Evolutionary conservation across 2,888 invertebrate genomes (phyloP), one percentile per base, ranked within the genome.

Genomic region (Epiblema foenella): DNA sequence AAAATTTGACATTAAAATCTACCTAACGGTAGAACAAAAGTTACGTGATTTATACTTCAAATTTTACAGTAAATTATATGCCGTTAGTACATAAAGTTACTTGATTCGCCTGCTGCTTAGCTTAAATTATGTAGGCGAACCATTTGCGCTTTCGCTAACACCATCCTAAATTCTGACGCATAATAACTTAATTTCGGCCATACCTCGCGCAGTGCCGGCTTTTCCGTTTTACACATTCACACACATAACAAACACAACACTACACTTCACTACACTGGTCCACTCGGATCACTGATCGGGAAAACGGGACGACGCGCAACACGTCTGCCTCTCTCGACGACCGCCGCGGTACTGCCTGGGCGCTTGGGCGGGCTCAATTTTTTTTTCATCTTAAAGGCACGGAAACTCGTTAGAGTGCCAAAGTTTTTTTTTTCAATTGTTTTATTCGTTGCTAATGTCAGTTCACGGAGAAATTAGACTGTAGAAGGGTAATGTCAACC

Each of bases 291-390:
- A 51, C 33, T 37, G n/a, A 46, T 46, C 51, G 51, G 33, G 18
- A 33, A 17, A 10, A 29, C 54, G 65, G 33, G 33, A 9, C 2
- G 49, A 33, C 63, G 67, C 66, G 57, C 65, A 51, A 66, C 65
- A 68, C 80, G 78, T 77, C 74, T 79, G 70, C 49, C 60, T 73
- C n/a, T 68, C 69, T 81, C 85, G 89, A 83, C 86, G 80, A 76
- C 77, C 77, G 87, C 84, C 88, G 86, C 88, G 83, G 82, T 85
- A 89, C 89, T 89, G 87, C 76, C 69, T 62, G 54, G 66, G 73
- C 68, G 63, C 66, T 33, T 68, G 68, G 63, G 69, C 70, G 39
- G 64, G 69, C 70, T 18, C 51, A 8, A 17, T 39, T 70, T 68
- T 69, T 70, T 46, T 70, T 68, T 54, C 42, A 52, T 58, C 57